Base-by-base conservation (phyloP, 2,113 vertebrate species). In the Hydrolagus affinis region DNA sequence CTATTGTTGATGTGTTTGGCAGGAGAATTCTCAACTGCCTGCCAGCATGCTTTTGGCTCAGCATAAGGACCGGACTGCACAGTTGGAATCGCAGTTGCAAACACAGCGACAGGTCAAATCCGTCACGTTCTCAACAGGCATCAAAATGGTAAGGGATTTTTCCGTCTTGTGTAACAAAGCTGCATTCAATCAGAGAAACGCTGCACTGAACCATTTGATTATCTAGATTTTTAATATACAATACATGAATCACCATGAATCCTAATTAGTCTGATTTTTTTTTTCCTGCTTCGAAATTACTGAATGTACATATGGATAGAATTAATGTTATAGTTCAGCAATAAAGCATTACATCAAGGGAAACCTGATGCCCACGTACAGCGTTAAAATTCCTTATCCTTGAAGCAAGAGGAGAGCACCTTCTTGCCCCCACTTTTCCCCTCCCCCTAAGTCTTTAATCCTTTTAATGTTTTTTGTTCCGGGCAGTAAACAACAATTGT, bases 81-180 rank as follows among this genome's bases (percentile, higher is more conserved):
- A 98, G 86, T 89, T 98, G 89, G 97, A 97, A 93, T 95, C 92
- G 73, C 92, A 97, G 85, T 92, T 98, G 78, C 97, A 98, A 90
- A 96, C 96, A 89, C 95, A 97, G 89, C 93, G 93, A 72, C 96
- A 95, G n/a, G 90, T 94, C 88, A 98, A 98, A 91, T 93, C 96
- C 85, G 94, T 94, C 89, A 93, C 96, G 0, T 99, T 99, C 92
- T 99, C 98, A 85, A 99, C 97, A 85, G 97, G 97, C 90, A 98
- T 98, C 91, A 95, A 94, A 90, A 96, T 97, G 95, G 98, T 98
- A 92, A 96, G 95, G 85, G 19, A n/a, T 85, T 87, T 68, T 83
- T 32, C 25, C 60, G 32, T 66, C 30, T 83, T 25, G 25, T 83
- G 64, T 30, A 30, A 25, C 19, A 25, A 15, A 32, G 4, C 73